Base-by-base conservation (phyloP, 1,140 invertebrate species). In the Diploscapter pachys region DNA sequence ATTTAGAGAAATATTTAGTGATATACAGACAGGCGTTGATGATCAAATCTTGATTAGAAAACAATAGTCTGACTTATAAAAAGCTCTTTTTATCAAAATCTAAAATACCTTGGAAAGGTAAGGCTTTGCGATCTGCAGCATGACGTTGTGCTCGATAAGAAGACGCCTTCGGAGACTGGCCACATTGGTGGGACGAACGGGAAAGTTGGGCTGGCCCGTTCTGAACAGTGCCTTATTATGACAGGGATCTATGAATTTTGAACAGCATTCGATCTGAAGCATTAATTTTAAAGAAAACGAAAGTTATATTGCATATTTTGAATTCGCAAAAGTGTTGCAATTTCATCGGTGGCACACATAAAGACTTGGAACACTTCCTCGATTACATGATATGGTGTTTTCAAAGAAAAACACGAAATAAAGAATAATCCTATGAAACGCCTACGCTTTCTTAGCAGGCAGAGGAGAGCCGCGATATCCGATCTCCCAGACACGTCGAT, bases 401-500 rank as follows among this genome's bases (percentile, higher is more conserved):
- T 73, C 3, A 13, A 50, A 13, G 13, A 5, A 51, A 63, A 61
- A 50, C 31, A 49, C 54, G n/a, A 68, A 57, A 64, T 74, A 31
- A 31, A 31, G 31, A 31, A 31, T 31, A 31, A 31, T 31, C 31
- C 31, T 31, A 31, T 31, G 31, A 31, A 31, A 31, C 31, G 31
- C 82, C 49, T 76, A 84, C 82, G 81, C 79, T 79, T 84, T 84
- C 56, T 71, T 73, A 55, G 79, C 78, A 0, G 82, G 80, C 5
- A 86, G 67, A 62, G 78, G 79, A 5, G 80, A 76, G 11, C 83
- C 83, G n/a, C 78, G 65, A 66, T 86, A 84, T 54, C 83, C 83
- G 55, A 84, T 77, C 68, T 84, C 81, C 83, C 83, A 84, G 50
- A 84, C 73, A 54, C 84, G 71, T n/a, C 84, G 74, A 78, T 86